Conservation (phyloP, 2,888 invertebrate genomes). For the Alloplasta piceator region DNA sequence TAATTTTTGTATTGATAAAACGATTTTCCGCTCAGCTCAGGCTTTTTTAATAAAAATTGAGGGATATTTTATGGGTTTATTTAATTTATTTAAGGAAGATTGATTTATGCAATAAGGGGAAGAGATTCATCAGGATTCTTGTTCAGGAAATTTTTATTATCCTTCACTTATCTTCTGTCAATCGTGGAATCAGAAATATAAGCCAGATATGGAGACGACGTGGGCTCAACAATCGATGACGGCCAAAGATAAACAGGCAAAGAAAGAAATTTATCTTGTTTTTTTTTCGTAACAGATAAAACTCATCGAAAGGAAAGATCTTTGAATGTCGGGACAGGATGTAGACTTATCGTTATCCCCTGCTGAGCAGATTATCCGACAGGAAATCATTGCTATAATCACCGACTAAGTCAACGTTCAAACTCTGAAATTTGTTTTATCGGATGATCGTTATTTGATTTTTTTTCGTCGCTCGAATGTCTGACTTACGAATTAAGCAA, state of each 20-base stretch:
- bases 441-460: too few relatives aligned
- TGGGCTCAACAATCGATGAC: background rate
- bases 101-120: too few relatives aligned
- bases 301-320: background rate
- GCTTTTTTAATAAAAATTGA: too few relatives aligned
- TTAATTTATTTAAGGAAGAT: too few relatives aligned
- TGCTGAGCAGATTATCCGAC: too few relatives aligned
- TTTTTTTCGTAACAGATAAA: slow-evolving; percentile 3
- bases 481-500: too few relatives aligned
- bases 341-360: background rate
- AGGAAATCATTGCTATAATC: too few relatives aligned
- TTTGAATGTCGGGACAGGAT: background rate
- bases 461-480: too few relatives aligned
- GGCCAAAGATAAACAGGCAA: background rate
- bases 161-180: background rate
- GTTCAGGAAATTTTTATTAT: slow-evolving; percentile 33
- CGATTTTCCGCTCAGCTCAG: background rate
- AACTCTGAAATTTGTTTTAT: too few relatives aligned
- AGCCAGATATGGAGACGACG: background rate
- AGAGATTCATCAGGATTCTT: too few relatives aligned
- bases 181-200: background rate
- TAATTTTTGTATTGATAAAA: background rate
- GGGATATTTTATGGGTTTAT: too few relatives aligned
- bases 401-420: too few relatives aligned
- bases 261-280: background rate